Base-by-base conservation (phyloP, 2,797 vertebrate genomes). In the Acipenser ruthenus region DNA sequence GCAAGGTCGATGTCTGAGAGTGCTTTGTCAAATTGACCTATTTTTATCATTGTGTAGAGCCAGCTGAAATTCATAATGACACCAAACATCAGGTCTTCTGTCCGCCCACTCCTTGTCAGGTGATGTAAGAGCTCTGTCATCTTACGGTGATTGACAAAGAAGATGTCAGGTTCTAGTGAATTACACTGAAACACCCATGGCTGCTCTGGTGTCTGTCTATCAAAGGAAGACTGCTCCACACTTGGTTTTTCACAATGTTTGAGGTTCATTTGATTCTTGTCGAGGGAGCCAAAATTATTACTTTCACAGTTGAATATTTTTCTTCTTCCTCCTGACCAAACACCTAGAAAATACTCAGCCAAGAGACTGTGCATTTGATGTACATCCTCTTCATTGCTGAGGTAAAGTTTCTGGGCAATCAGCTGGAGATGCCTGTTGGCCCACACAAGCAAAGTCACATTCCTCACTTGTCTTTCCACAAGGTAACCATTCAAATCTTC, bases 51-150 rank as follows among this genome's bases (percentile, higher is more conserved):
- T 65, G 96, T 99, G 70, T 99, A 99, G 1, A 99, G 88, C 96
- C 96, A 99, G 77, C 95, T 98, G 81, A 99, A 99, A 80, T 98
- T 98, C 96, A 99, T 99, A 74, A 98, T 98, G 77, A 99, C 94
- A 12, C 95, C 95, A 0, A 92, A 96, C 74, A 99, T 93, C 68
- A 99, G 92, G 81, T 99, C 96, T 56, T 99, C 96, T 0, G 92
- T 95, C 73, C 93, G 93, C 6, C 94, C 95, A 72, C 94, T 95
- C 69, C 90, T 90, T 3, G 94, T 97, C 71, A 99, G 84, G 77
- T 99, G 96, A 80, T 93, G 88, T 67, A 97, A 86, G 71, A 99
- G 89, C 79, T 99, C 97, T 6, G 90, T 97, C 95, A 99, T 99
- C 83, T 99, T 99, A 75, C 97, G 88, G 75, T 98, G 96, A 74